A percentile compares a stretch with the other conserved stretches of the same genome.
Evolutionary conservation across 2,113 vertebrate genomes (phyloP).

Genomic region (Ellobius talpinus): DNA sequence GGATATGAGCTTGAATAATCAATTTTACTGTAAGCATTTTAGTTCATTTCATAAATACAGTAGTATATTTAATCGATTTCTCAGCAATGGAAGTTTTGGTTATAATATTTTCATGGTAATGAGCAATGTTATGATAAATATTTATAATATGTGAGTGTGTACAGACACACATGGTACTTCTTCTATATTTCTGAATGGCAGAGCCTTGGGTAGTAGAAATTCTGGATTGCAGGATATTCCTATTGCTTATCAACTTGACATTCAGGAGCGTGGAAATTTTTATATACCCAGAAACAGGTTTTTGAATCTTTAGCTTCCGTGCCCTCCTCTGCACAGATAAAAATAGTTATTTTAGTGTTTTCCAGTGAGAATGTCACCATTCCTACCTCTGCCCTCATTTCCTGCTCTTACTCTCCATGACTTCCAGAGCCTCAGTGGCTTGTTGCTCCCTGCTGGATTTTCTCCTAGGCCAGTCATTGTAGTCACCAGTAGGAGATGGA

Average conservation of each 20-base stretch:
- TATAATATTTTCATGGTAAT: slow-evolving; percentile 6
- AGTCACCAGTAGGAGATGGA: not conserved
- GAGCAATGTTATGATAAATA: not conserved
- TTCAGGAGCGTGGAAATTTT: not conserved
- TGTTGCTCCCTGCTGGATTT: not conserved
- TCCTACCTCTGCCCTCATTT: not conserved
- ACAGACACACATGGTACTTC: not conserved
- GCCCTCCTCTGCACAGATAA: not conserved
- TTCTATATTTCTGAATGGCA: not conserved
- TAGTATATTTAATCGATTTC: slow-evolving; percentile 15
- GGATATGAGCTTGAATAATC: slow-evolving; percentile 13
- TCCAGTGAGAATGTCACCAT: not conserved
- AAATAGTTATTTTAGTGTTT: slow-evolving; percentile 19
- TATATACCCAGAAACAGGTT: not conserved
- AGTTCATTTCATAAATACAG: slow-evolving; percentile 14
- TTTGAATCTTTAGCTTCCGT: not conserved
- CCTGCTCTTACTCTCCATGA: not conserved
- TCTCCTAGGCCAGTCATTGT: not conserved
- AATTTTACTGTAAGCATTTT: slow-evolving; percentile 35
- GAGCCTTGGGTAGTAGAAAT: slow-evolving; percentile 12
- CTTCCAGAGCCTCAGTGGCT: not conserved
- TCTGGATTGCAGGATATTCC: not conserved
- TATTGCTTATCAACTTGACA: slow-evolving; percentile 2
- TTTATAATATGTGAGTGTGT: not conserved
- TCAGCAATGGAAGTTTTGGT: slow-evolving; percentile 14